Evolutionary conservation across 2,888 invertebrate species (phyloP).

Genomic region (Metallyticus violacea): DNA sequence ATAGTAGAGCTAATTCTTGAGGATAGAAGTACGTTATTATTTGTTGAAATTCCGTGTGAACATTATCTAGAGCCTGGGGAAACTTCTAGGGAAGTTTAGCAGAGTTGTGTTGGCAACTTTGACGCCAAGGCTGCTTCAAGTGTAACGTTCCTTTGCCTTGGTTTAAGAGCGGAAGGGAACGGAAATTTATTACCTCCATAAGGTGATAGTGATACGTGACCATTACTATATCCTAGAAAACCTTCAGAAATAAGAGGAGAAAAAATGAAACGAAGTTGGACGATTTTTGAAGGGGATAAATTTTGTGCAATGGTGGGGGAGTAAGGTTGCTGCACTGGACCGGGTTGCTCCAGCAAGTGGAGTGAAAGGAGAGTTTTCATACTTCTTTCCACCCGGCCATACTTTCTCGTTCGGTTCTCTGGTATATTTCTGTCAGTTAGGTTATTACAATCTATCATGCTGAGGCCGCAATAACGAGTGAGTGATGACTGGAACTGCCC

Average conservation of each 20-base stretch:
- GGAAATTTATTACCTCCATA: constrained; percentile 41
- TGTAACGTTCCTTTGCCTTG: constrained; percentile 4
- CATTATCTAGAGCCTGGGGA: too few relatives aligned
- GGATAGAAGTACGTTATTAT: too few relatives aligned
- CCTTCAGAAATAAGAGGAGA: background rate
- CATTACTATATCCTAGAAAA: constrained; percentile 35
- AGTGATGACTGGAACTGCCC: constrained; percentile 27
- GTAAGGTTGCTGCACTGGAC: background rate
- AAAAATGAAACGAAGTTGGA: constrained; percentile 12
- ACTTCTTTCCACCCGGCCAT: background rate
- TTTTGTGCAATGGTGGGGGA: constrained; percentile 20
- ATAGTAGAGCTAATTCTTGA: too few relatives aligned
- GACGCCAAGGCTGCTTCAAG: too few relatives aligned
- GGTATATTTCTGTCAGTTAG: constrained; percentile 31
- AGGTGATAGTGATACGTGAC: constrained; percentile 43
- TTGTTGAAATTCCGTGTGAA: too few relatives aligned
- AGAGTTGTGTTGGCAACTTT: background rate
- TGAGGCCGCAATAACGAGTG: constrained; percentile 30
- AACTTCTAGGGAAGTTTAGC: background rate
- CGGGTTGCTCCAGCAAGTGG: background rate
- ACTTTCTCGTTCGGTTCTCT: background rate
- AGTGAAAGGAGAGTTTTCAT: background rate
- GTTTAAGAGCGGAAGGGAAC: constrained; percentile 9
- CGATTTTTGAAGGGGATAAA: constrained; percentile 33
- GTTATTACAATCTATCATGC: constrained; percentile 33